A percentile compares a stretch with the other conserved stretches of the same genome.
phyloP scores from a whole-genome alignment of 2,113 vertebrate genomes.

The Crotalus tigris region DNA sequence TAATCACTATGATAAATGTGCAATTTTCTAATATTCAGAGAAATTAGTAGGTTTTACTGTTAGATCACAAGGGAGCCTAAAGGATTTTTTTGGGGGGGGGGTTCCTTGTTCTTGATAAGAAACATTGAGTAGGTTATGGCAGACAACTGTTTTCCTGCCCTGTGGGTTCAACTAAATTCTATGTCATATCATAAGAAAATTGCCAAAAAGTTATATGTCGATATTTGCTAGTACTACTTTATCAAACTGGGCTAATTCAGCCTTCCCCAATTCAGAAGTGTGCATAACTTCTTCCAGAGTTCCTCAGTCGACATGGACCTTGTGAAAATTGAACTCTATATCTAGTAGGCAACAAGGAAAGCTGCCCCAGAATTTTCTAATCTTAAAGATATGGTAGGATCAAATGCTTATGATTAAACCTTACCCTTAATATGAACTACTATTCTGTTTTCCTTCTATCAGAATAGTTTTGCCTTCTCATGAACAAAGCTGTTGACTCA shows the following conservation, averaged over 20 bases:
- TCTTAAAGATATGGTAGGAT: background rate
- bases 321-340: background rate
- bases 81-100: background rate
- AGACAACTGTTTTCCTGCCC: background rate
- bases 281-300: background rate
- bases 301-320: background rate
- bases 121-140: background rate
- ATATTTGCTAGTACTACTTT: background rate
- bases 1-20: constrained; percentile 58
- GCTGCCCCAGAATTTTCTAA: background rate
- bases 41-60: constrained; percentile 25
- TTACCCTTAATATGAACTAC: background rate
- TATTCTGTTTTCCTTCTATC: background rate
- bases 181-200: background rate
- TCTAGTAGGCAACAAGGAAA: background rate
- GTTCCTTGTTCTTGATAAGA: background rate
- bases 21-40: constrained; percentile 56
- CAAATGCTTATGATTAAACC: too few relatives aligned
- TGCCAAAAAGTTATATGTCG: background rate
- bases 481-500: background rate
- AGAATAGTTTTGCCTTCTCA: background rate
- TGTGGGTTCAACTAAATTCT: background rate
- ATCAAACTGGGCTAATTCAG: background rate
- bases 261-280: background rate
- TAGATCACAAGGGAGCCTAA: background rate